These are phyloP conservation scores for Eonycteris spelaea DNA, from an alignment of 2,113 vertebrate genomes.

Conservation along the genomic window DNA sequence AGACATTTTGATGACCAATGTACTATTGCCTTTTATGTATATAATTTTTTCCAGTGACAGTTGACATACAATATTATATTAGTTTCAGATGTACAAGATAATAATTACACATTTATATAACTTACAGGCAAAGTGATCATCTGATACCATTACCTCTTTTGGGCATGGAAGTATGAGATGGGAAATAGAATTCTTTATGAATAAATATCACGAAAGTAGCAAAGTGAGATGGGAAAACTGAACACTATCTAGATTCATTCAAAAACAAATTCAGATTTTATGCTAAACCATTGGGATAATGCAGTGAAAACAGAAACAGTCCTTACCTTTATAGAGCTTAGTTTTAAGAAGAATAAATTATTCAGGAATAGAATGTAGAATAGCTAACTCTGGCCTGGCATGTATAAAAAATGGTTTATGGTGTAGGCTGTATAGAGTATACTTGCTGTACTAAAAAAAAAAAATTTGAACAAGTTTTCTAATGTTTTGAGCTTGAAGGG, in stretches of 20 bases:
- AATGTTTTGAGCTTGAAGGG: neutral
- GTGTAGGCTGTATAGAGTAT: neutral
- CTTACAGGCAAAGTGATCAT: neutral
- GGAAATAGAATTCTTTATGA: constrained; percentile 9
- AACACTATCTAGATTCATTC: neutral
- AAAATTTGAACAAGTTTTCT: neutral
- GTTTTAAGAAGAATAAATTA: neutral
- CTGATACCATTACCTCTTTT: neutral
- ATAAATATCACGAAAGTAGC: neutral
- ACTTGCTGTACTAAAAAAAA: neutral
- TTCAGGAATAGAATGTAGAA: neutral
- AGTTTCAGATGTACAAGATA: neutral
- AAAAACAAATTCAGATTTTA: neutral
- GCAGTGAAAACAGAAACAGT: neutral
- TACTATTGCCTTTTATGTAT: neutral
- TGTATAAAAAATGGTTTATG: neutral
- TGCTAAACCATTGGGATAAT: neutral
- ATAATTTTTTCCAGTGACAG: neutral
- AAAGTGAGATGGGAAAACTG: constrained; percentile 16
- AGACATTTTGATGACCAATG: neutral
- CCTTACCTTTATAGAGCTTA: neutral
- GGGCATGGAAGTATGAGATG: neutral
- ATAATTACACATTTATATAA: neutral
- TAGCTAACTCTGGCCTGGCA: neutral
- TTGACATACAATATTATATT: neutral